Conservation (phyloP, 1,140 invertebrate genomes). For the Hydropsyche tenuis region DNA sequence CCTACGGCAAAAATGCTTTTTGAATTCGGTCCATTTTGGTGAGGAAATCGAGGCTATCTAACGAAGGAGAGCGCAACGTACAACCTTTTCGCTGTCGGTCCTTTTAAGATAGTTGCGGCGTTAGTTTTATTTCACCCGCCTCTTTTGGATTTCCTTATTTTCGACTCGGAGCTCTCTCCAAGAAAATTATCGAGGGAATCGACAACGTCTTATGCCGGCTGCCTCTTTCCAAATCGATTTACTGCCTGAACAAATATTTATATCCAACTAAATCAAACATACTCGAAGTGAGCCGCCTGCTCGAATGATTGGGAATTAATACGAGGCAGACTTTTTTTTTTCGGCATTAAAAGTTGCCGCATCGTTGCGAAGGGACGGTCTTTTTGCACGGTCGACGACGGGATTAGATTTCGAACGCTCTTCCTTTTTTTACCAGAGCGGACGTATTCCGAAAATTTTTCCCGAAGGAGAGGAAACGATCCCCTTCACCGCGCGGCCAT, state of each 20-base stretch:
- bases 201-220: no score
- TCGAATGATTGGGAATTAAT: not conserved
- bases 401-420: not conserved
- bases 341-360: not conserved
- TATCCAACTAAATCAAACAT: no score
- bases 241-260: no score
- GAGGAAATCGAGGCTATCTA: not conserved
- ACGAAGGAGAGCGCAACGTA: not conserved
- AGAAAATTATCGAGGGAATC: no score
- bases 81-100: constrained; percentile 14
- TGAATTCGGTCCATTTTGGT: not conserved
- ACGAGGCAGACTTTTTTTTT: not conserved
- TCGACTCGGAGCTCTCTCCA: not conserved
- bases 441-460: constrained; percentile 11
- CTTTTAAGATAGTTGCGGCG: not conserved
- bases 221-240: no score
- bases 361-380: not conserved
- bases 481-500: not conserved
- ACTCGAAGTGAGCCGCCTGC: no score
- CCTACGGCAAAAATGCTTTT: not conserved
- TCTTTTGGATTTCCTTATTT: constrained; percentile 23
- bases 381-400: not conserved
- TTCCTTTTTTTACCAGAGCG: not conserved
- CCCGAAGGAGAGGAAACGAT: constrained; percentile 11
- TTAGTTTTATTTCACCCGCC: constrained; percentile 18